phyloP scores from a whole-genome alignment of 2,888 invertebrate species.

The Hermaeophaga mercurialis region DNA sequence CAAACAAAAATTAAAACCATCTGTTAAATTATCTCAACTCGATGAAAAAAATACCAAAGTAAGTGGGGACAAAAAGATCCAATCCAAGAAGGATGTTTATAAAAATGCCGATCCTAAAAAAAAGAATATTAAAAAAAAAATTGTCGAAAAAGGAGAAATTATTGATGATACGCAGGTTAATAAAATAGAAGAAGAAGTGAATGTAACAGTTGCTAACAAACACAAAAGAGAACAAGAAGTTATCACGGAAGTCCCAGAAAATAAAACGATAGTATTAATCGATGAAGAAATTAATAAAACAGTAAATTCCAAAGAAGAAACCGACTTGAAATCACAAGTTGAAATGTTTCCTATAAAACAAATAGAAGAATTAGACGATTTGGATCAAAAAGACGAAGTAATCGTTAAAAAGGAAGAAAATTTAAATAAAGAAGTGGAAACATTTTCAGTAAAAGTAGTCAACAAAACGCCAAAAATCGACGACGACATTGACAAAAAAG shows the following conservation, averaged over 20 bases:
- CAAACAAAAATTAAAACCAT: constrained; percentile 25
- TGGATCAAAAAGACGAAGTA: constrained; percentile 1
- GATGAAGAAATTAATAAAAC: no score
- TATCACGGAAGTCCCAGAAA: background rate
- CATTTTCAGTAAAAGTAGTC: background rate
- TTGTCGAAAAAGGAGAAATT: background rate
- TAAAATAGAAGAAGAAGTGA: background rate
- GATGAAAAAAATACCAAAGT: constrained; percentile 22
- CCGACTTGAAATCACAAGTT: constrained; percentile 14
- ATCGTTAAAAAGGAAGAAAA: background rate
- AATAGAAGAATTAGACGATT: background rate
- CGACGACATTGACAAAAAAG: constrained; percentile 4
- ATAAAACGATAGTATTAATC: no score
- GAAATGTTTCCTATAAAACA: constrained; percentile 14
- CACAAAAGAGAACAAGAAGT: background rate
- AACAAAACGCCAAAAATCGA: constrained; percentile 6
- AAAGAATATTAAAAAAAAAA: constrained; percentile 11
- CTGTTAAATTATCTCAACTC: constrained; percentile 24
- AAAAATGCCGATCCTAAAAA: constrained; percentile 42
- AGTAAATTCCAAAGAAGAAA: constrained; percentile 21
- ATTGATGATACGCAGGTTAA: background rate
- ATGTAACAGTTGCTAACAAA: background rate
- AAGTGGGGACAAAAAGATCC: constrained; percentile 39
- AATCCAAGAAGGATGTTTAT: constrained; percentile 39
- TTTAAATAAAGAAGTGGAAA: background rate